Conservation (phyloP, 2,113 vertebrate species). For the Lepisosteus osseus region DNA sequence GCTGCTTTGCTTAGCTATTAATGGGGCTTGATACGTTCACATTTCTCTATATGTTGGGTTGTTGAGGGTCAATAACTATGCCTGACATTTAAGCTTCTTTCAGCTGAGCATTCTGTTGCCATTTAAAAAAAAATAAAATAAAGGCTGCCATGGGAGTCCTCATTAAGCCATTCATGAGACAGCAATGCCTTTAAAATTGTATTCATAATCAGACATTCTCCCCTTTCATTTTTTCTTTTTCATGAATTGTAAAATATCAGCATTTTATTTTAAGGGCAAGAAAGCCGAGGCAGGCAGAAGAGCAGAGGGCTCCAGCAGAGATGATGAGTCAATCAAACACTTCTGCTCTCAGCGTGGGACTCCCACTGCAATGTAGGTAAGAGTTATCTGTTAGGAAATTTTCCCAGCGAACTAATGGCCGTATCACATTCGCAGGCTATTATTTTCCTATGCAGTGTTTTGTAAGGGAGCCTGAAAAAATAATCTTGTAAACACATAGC, state of each 20-base stretch:
- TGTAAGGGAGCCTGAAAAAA: constrained; percentile 29
- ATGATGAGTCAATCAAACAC: constrained; percentile 53
- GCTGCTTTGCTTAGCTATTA: constrained; percentile 56
- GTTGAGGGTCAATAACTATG: constrained; percentile 55
- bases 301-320: constrained; percentile 54
- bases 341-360: constrained; percentile 52
- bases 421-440: constrained; percentile 48
- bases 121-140: constrained; percentile 9
- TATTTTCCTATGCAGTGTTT: constrained; percentile 60
- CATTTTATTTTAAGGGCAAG: constrained; percentile 47
- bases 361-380: constrained; percentile 45
- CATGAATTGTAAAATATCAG: constrained; percentile 57
- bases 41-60: constrained; percentile 55
- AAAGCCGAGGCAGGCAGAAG: constrained; percentile 47
- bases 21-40: constrained; percentile 48
- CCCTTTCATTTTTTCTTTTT: constrained; percentile 44
- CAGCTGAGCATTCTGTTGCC: background rate
- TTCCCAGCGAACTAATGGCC: constrained; percentile 60
- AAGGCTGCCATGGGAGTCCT: constrained; percentile 4
- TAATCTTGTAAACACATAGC: constrained; percentile 47
- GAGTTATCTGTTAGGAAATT: constrained; percentile 48
- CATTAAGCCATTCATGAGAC: constrained; percentile 10
- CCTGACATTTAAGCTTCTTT: constrained; percentile 22
- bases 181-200: background rate
- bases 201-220: constrained; percentile 37